Evolutionary conservation across 1,140 invertebrate species (phyloP).

Genomic region (Temnothorax nylanderi): DNA sequence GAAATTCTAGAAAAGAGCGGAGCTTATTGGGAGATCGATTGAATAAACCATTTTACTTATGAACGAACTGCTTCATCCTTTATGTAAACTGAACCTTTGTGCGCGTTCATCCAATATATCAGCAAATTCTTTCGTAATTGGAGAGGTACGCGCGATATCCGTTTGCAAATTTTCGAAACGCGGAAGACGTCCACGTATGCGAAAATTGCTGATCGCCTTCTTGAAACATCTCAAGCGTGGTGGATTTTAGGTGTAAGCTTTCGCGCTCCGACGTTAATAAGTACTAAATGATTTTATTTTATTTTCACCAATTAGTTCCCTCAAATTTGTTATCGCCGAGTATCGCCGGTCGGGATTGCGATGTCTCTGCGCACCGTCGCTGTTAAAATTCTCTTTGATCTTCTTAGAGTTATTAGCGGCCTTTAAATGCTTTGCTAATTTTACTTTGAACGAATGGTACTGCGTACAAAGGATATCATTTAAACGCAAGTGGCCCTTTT

Average conservation of each 20-base stretch:
- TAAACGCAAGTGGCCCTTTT: slow-evolving; percentile 18
- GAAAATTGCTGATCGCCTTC: background rate
- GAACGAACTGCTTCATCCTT: background rate
- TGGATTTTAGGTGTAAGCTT: background rate
- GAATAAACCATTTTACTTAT: slow-evolving; percentile 2
- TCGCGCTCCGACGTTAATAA: background rate
- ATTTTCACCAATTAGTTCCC: slow-evolving; percentile 23
- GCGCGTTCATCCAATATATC: background rate
- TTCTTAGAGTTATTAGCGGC: slow-evolving; percentile 37
- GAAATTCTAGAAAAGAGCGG: background rate
- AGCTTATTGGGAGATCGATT: slow-evolving; percentile 12
- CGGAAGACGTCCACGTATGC: background rate
- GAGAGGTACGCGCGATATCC: slow-evolving; percentile 20
- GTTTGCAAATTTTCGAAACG: slow-evolving; percentile 31
- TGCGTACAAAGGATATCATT: slow-evolving; percentile 24
- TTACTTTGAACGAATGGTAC: background rate
- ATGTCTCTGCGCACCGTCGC: background rate
- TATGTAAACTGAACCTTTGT: slow-evolving; percentile 6
- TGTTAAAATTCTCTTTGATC: slow-evolving; percentile 44
- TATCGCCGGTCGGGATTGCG: background rate
- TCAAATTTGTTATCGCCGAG: slow-evolving; percentile 15
- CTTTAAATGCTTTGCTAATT: slow-evolving; percentile 25
- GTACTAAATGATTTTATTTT: slow-evolving; percentile 7
- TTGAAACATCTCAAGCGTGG: background rate
- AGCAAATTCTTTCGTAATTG: slow-evolving; percentile 47